Evolutionary conservation across 1,140 invertebrate genomes (phyloP), one percentile per base, ranked within the genome.

Genomic region (Cyrtorhinus lividipennis): DNA sequence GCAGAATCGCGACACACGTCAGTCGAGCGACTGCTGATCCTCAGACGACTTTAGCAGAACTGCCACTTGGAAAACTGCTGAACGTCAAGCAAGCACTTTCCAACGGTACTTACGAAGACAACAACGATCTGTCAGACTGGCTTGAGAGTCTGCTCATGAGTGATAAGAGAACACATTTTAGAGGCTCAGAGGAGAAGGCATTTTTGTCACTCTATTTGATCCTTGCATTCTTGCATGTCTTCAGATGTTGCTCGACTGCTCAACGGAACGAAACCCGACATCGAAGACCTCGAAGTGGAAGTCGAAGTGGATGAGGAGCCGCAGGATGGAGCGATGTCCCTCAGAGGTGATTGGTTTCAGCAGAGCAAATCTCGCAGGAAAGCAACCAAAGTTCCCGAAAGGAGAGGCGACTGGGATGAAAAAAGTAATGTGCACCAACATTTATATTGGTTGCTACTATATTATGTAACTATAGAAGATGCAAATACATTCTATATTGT

Each of bases 51-150:
- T 48, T 62, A 2, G 61, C 61, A 22, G 25, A 57, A 30, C 61
- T 62, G 13, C 61, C 61, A 12, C 53, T 62, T 24, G 61, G 45
- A 20, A 62, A 62, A 27, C 38, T 62, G 15, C 61, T 62, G 1
- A 46, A 62, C 48, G 61, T 62, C 23, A 62, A 62, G 24, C 46
- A 62, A 25, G 46, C 61, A 0, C 53, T 62, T 20, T 18, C 48
- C 0, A 62, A 62, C 30, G 23, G 61, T 62, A 38, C 5, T n/a
- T n/a, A n/a, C n/a, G n/a, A n/a, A n/a, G n/a, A n/a, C n/a, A n/a
- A n/a, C n/a, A n/a, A n/a, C n/a, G n/a, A n/a, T n/a, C n/a, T n/a
- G n/a, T n/a, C n/a, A n/a, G n/a, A n/a, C n/a, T n/a, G n/a, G n/a
- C n/a, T n/a, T n/a, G n/a, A n/a, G n/a, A n/a, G n/a, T n/a, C n/a